Evolutionary conservation across 2,797 vertebrate genomes (phyloP).

Genomic region (Microhierax caerulescens): DNA sequence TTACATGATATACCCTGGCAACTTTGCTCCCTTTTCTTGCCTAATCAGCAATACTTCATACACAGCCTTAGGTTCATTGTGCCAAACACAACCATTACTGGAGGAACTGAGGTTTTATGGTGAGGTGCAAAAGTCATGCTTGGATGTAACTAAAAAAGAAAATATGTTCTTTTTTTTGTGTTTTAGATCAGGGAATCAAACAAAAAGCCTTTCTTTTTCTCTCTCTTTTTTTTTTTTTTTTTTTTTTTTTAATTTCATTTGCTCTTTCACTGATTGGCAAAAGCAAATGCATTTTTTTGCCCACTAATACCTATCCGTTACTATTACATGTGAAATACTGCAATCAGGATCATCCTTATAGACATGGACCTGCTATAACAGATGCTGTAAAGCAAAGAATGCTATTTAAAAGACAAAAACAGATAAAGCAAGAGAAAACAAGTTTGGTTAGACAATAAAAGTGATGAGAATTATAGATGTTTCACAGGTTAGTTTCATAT

Average conservation of each 20-base stretch:
- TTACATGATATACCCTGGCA: not conserved
- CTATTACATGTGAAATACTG: not conserved
- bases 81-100: not conserved
- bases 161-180: not conserved
- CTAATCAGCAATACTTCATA: not conserved
- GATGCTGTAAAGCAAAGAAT: not conserved
- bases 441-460: not conserved
- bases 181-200: not conserved
- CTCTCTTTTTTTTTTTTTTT: accelerated
- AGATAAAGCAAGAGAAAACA: not conserved
- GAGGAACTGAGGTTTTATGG: not conserved
- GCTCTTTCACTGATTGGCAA: not conserved
- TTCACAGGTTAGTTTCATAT: not conserved
- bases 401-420: not conserved
- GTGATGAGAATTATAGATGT: not conserved
- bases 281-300: not conserved
- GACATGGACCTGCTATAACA: not conserved
- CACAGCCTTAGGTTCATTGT: too few species aligned
- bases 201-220: accelerated
- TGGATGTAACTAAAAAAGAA: not conserved
- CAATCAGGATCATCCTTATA: not conserved
- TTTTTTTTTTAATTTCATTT: too few species aligned
- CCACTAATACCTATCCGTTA: not conserved
- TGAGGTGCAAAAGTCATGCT: not conserved
- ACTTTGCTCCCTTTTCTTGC: not conserved